Evolutionary conservation across 2,113 vertebrate genomes (phyloP).

Genomic region (Nymphicus hollandicus): DNA sequence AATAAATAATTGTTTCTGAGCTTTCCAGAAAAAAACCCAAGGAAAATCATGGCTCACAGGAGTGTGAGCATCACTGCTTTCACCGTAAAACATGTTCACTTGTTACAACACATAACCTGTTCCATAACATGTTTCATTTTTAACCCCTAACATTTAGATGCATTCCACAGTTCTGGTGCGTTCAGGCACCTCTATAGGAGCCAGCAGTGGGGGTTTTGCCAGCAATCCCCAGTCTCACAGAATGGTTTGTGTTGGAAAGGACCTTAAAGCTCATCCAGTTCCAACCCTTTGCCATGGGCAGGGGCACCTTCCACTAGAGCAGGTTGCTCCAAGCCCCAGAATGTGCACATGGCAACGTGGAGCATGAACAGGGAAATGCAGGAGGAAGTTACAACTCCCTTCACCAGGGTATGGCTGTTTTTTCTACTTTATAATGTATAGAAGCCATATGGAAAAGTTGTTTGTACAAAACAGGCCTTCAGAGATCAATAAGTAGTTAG

Average conservation of each 20-base stretch:
- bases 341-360: fast-evolving
- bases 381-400: background rate
- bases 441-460: background rate
- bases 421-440: background rate
- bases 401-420: background rate
- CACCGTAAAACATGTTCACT: background rate
- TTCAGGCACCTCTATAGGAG: background rate
- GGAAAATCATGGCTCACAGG: background rate
- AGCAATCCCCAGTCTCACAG: background rate
- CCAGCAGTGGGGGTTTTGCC: background rate
- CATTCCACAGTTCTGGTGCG: background rate
- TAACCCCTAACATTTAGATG: background rate
- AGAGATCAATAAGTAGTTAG: background rate
- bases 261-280: background rate
- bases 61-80: background rate
- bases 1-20: background rate
- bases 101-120: background rate
- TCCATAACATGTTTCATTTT: background rate
- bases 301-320: background rate
- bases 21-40: background rate
- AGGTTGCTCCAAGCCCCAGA: background rate
- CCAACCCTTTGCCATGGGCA: background rate
- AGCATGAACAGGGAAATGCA: fast-evolving
- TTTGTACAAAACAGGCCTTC: background rate
- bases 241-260: background rate